These are phyloP conservation scores for Pantherophis vulpinus DNA, from an alignment of 2,797 vertebrate genomes.

Conservation along the genomic window DNA sequence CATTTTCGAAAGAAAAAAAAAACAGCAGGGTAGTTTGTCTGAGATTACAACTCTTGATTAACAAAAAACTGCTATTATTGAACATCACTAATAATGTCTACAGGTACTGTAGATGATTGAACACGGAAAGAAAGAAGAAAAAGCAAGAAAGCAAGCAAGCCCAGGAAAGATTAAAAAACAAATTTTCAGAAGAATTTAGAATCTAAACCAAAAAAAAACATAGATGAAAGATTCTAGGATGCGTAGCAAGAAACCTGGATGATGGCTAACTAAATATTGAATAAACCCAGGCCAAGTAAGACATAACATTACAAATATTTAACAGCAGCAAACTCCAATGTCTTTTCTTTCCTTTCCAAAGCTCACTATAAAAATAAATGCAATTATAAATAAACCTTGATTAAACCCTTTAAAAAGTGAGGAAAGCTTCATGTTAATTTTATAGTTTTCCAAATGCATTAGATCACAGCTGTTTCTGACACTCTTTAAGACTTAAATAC, in stretches of 20 bases:
- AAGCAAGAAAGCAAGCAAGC: slow-evolving; percentile 6
- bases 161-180: slow-evolving; percentile 9
- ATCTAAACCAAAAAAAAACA: slow-evolving; percentile 36
- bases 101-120: neutral
- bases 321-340: slow-evolving; percentile 30
- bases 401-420: slow-evolving; percentile 15
- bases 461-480: neutral
- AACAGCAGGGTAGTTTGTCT: slow-evolving; percentile 33
- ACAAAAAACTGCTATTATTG: neutral
- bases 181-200: slow-evolving; percentile 8
- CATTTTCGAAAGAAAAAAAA: slow-evolving; percentile 17
- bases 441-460: neutral
- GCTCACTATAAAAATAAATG: neutral
- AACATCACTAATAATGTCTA: neutral
- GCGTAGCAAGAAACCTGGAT: slow-evolving; percentile 40
- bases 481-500: neutral
- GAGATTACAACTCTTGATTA: neutral
- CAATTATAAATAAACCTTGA: neutral
- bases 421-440: neutral
- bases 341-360: slow-evolving; percentile 36
- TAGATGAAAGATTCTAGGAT: slow-evolving; percentile 34
- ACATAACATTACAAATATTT: slow-evolving; percentile 43
- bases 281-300: slow-evolving; percentile 35
- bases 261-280: slow-evolving; percentile 48
- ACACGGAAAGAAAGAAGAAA: slow-evolving; percentile 2